Percentiles rank a stretch among this genome's conserved stretches.
phyloP scores from a whole-genome alignment of 2,888 invertebrate genomes.

The Scaptomyza cyrtandrae region DNA sequence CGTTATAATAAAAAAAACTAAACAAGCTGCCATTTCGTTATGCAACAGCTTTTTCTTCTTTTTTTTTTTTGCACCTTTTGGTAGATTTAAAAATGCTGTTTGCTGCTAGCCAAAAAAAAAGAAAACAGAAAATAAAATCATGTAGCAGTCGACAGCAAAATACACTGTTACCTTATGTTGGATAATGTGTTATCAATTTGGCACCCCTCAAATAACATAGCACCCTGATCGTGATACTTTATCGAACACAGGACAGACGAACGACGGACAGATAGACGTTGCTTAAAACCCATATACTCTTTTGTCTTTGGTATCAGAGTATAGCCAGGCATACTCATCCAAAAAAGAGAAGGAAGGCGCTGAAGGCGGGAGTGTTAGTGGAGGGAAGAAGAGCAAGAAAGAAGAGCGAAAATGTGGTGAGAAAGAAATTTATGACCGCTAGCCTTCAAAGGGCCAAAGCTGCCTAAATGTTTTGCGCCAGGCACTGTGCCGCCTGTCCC shows the following conservation, averaged over 20 bases:
- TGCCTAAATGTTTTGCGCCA: conserved; percentile 60
- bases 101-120: conserved; percentile 48
- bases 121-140: not conserved
- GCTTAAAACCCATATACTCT: not conserved
- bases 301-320: not conserved
- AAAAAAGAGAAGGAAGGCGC: conserved; percentile 14
- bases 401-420: conserved; percentile 74
- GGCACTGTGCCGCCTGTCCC: conserved; percentile 31
- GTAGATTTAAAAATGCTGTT: conserved; percentile 53
- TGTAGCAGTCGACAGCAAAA: not conserved
- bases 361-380: conserved; percentile 1
- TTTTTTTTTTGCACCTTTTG: conserved; percentile 53
- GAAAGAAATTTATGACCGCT: conserved; percentile 81
- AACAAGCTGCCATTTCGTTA: conserved; percentile 28
- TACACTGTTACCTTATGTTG: not conserved
- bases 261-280: too few relatives aligned
- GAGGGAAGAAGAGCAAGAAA: not conserved
- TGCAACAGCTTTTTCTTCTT: conserved; percentile 25
- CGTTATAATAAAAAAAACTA: not conserved
- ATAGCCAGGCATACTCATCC: conserved; percentile 14
- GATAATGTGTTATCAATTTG: too few relatives aligned
- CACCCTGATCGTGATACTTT: not conserved
- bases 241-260: not conserved
- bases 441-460: conserved; percentile 76
- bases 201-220: too few relatives aligned